Conservation (phyloP, 2,113 vertebrate genomes). For the Aspidoscelis tigris region DNA sequence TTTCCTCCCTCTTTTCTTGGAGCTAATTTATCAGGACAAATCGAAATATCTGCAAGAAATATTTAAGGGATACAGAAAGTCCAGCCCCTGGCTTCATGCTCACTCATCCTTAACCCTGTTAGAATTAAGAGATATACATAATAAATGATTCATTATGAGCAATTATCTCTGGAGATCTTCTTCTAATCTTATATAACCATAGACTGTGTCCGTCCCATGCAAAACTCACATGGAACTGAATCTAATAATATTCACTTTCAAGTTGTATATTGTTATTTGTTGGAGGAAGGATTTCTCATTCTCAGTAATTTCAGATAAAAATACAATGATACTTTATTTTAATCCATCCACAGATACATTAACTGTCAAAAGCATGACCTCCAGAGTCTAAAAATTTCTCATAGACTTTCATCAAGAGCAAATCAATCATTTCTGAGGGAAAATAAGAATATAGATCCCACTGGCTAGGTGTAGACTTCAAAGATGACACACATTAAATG, state of each 20-base stretch:
- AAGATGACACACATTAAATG: conserved; percentile 35
- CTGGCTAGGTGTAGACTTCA: conserved; percentile 31
- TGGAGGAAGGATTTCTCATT: conserved; percentile 14
- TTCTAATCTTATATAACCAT: conserved; percentile 65
- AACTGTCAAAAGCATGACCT: conserved; percentile 49
- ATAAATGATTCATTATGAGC: conserved; percentile 71
- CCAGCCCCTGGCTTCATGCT: conserved; percentile 63
- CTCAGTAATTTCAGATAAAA: conserved; percentile 43
- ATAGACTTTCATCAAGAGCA: conserved; percentile 61
- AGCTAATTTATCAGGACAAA: conserved; percentile 42
- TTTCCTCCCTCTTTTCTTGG: conserved; percentile 12
- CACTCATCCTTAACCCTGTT: conserved; percentile 66
- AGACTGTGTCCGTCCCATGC: conserved; percentile 63
- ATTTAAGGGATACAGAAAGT: conserved; percentile 60
- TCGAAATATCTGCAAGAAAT: conserved; percentile 56
- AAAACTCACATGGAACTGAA: conserved; percentile 58
- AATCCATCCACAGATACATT: conserved; percentile 32
- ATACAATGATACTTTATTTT: conserved; percentile 52
- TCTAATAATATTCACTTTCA: conserved; percentile 57
- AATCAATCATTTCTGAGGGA: conserved; percentile 57
- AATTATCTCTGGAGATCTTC: conserved; percentile 63
- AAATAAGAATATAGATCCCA: conserved; percentile 49
- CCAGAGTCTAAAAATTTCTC: conserved; percentile 50
- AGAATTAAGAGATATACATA: conserved; percentile 67
- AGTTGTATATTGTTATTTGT: conserved; percentile 58